Evolutionary conservation across 2,888 invertebrate species (phyloP).

Genomic region (Morpho helenor): DNA sequence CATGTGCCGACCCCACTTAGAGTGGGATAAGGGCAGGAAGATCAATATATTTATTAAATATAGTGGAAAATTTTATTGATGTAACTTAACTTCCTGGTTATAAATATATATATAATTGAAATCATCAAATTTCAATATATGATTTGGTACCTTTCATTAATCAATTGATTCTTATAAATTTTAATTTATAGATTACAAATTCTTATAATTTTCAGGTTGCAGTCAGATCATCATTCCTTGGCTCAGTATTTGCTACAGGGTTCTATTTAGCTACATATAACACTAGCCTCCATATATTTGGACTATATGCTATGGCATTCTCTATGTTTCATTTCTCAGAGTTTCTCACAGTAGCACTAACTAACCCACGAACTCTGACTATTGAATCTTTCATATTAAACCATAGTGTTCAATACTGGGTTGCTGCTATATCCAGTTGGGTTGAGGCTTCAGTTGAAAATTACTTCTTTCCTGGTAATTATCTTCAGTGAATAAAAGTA

Average conservation of each 20-base stretch:
- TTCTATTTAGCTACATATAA: constrained; percentile 76
- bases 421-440: constrained; percentile 83
- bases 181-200: background rate
- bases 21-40: too few species aligned
- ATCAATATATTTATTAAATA: too few species aligned
- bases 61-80: too few species aligned
- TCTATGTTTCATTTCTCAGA: constrained; percentile 96
- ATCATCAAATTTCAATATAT: too few species aligned
- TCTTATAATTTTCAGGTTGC: constrained; percentile 79
- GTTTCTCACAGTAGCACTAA: constrained; percentile 91
- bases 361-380: constrained; percentile 88
- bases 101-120: too few species aligned
- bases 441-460: constrained; percentile 89
- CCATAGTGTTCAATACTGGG: constrained; percentile 93
- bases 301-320: constrained; percentile 88
- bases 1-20: too few species aligned
- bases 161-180: too few species aligned
- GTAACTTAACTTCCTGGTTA: too few species aligned
- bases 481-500: too few species aligned
- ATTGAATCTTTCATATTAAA: constrained; percentile 95
- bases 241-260: constrained; percentile 84
- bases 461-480: constrained; percentile 86
- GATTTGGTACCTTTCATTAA: too few species aligned
- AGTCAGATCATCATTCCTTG: constrained; percentile 86
- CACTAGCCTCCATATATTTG: constrained; percentile 83